A percentile compares a stretch with the other conserved stretches of the same genome.
These are phyloP conservation scores for Spodoptera frugiperda DNA, from an alignment of 1,140 invertebrate genomes.

Conservation along the genomic window DNA sequence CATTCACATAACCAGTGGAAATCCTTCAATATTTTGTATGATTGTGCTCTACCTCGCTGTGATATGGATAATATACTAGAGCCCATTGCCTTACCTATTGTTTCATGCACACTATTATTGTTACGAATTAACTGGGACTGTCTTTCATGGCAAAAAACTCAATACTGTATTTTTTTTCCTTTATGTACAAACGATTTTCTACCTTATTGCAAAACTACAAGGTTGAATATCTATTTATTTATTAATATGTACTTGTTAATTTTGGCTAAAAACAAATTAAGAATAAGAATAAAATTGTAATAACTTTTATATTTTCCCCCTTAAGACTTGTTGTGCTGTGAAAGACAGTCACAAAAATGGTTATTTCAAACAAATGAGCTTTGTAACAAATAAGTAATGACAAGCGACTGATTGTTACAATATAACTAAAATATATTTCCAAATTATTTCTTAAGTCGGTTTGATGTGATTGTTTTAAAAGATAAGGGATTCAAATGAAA, in stretches of 20 bases:
- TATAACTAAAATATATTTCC: constrained; percentile 49
- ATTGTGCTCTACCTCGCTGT: constrained; percentile 59
- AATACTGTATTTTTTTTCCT: background rate
- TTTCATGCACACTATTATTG: constrained; percentile 49
- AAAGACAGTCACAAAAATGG: constrained; percentile 7
- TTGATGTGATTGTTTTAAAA: constrained; percentile 49
- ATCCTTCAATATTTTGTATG: background rate
- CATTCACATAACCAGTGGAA: background rate
- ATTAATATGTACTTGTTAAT: no score
- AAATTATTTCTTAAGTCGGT: constrained; percentile 50
- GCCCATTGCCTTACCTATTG: constrained; percentile 60
- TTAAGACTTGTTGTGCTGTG: no score
- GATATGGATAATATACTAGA: constrained; percentile 67
- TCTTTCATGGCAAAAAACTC: constrained; percentile 3
- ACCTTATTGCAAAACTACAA: no score
- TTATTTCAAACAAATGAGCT: constrained; percentile 53
- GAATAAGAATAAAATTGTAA: no score
- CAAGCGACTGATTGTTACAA: constrained; percentile 66
- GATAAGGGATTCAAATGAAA: constrained; percentile 48
- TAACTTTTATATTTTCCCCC: no score
- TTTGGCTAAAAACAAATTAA: no score
- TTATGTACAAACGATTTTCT: no score
- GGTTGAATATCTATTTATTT: no score
- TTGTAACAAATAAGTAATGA: constrained; percentile 59
- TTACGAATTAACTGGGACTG: constrained; percentile 32